Conservation (phyloP, 1,140 invertebrate genomes). For the Heliconius hewitsoni region DNA sequence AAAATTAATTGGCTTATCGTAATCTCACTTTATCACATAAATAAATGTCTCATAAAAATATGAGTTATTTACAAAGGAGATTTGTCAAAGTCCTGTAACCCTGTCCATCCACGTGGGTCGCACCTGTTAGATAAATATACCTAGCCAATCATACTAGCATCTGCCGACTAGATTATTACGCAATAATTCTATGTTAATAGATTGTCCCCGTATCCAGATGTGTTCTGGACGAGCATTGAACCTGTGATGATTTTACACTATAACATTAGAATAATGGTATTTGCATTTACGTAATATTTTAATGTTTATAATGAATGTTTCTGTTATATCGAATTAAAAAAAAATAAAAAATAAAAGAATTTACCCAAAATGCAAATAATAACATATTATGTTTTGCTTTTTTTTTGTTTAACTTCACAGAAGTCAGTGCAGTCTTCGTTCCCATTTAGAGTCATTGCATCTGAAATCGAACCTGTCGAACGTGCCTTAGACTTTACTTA, state of each 20-base stretch:
- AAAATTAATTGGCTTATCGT: constrained; percentile 30
- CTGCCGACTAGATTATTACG: constrained; percentile 74
- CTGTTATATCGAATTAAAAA: background rate
- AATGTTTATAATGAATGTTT: background rate
- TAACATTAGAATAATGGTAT: background rate
- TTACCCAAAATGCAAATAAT: no score
- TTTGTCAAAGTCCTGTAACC: constrained; percentile 47
- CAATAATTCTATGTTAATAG: constrained; percentile 70
- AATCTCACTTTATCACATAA: constrained; percentile 29
- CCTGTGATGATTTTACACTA: constrained; percentile 65
- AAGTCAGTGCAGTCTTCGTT: no score
- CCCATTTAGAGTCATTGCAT: no score
- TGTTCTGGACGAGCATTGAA: constrained; percentile 54
- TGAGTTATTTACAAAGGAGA: constrained; percentile 31
- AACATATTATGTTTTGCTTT: no score
- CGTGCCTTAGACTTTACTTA: no score
- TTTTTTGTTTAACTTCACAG: no score
- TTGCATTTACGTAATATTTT: background rate
- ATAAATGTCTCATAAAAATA: constrained; percentile 34
- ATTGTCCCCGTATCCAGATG: constrained; percentile 67
- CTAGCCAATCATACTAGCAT: constrained; percentile 70
- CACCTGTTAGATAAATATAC: constrained; percentile 75
- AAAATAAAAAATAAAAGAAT: no score
- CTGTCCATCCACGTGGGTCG: constrained; percentile 64
- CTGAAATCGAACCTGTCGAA: no score